Percentiles rank a stretch among this genome's conserved stretches.
Evolutionary conservation across 2,797 vertebrate genomes (phyloP).

Genomic region (Spondyliosoma cantharus): DNA sequence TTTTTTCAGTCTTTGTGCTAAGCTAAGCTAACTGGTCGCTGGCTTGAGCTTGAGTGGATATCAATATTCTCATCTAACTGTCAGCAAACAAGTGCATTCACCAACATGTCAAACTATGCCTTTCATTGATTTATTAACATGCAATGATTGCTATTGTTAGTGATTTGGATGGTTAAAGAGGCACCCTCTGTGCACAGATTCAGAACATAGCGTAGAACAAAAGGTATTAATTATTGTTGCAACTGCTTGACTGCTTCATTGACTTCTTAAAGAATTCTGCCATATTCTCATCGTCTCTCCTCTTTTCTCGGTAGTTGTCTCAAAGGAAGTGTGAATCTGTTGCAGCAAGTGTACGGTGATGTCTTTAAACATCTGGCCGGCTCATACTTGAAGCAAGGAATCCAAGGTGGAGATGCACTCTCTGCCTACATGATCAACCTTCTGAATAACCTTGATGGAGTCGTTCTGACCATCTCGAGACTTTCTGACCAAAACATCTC

Average conservation of each 20-base stretch:
- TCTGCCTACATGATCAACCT: slow-evolving; percentile 67
- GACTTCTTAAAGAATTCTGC: neutral
- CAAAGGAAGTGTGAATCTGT: slow-evolving; percentile 76
- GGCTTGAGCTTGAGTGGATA: too few species aligned
- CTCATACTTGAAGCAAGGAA: slow-evolving; percentile 44
- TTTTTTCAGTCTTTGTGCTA: neutral
- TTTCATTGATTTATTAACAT: neutral
- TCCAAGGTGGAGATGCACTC: slow-evolving; percentile 58
- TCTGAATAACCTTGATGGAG: slow-evolving; percentile 61
- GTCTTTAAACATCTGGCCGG: slow-evolving; percentile 31
- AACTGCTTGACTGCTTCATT: neutral
- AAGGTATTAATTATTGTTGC: neutral
- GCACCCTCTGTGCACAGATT: neutral
- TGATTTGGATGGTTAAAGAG: neutral
- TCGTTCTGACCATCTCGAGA: slow-evolving; percentile 61
- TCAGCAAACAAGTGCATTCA: neutral
- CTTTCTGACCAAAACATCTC: slow-evolving; percentile 57
- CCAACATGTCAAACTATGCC: neutral
- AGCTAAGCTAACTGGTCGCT: neutral
- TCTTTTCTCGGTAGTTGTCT: slow-evolving; percentile 73
- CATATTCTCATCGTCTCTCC: slow-evolving; percentile 13
- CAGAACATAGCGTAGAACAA: neutral
- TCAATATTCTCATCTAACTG: neutral
- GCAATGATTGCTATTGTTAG: neutral
- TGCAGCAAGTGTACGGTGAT: slow-evolving; percentile 71